Evolutionary conservation across 1,140 invertebrate species (phyloP), one percentile per base, ranked within the genome.

Genomic region (Rhynchophorus ferrugineus): DNA sequence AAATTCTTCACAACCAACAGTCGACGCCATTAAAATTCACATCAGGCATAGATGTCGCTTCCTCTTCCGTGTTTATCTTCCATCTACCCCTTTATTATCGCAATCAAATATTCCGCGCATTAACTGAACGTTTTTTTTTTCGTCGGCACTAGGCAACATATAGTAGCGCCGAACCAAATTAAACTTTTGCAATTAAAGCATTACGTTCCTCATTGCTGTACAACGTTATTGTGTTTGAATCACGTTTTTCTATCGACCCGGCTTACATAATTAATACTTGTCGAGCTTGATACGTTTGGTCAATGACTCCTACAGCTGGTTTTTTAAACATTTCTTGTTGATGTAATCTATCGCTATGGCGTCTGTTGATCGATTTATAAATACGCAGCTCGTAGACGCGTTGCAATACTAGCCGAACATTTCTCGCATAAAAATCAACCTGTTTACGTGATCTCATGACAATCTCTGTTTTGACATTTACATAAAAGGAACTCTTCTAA

Each of bases 101-200:
- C 1, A 9, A 41, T 17, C 16, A 41, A 41, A 17, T 41, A 41
- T 41, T 41, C 38, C 14, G 14, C n/a, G 18, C 18, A 14, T 37
- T n/a, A 16, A 3, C 14, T 37, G 17, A 37, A 6, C 9, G 9
- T 13, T 34, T 34, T 34, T 13, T 11, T 14, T 16, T 38, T 8
- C 17, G n/a, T 6, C 20, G 1, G 38, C 14, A 18, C 3, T n/a
- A n/a, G n/a, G n/a, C n/a, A n/a, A n/a, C n/a, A n/a, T n/a, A n/a
- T n/a, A n/a, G n/a, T n/a, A 18, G 17, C 38, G 38, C 20, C 38
- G 2, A 14, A 18, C 38, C 38, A 41, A 41, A 41, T 39, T 41
- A 18, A 18, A 41, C 38, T 41, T 20, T 18, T 18, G 3, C n/a
- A 18, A 41, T 5, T 17, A 19, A 3, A 37, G 13, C 35, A 16